Base-by-base conservation (phyloP, 2,888 invertebrate species). In the Tachina lurida region DNA sequence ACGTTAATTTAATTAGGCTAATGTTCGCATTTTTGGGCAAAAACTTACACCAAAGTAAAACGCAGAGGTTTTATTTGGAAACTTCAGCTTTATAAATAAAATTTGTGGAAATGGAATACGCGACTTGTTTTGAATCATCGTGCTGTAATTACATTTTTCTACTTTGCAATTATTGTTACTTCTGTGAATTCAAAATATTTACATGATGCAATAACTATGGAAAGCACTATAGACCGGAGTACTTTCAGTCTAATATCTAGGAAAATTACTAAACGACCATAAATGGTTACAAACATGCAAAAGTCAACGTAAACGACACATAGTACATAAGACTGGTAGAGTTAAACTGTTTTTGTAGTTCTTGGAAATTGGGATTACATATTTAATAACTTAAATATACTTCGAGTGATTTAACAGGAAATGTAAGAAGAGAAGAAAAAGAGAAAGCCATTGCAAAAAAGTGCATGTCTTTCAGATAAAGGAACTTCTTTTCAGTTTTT, bases 241-340 rank as follows among this genome's bases (percentile, higher is more conserved):
- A 52, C 3, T 60, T 45, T 17, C n/a, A 2, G 12, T 62, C 10
- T 41, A 49, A 12, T 65, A 17, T 56, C 31, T 39, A 56, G 43
- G 0, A 31, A 45, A 67, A 52, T 10, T 7, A 39, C 31, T 60
- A 74, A 67, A 31, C 43, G 70, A 45, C 17, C 39, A 71, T 76
- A 71, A 84, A 76, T 74, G 80, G 49, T 12, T 71, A 71, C 71
- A 60, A 71, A 70, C 84, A 80, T 80, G 76, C 71, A 71, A 63
- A 45, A 71, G 15, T 39, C 63, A 45, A 71, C 19, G 71, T 63
- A 63, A 63, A 17, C 54, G 78, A 80, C 84, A 71, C 19, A 31
- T 31, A 0, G 31, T 31, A 7, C 31, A 39, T n/a, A 19, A 43
- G 19, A 22, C 10, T 56, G 12, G 12, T 31, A 15, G 1, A 52